phyloP scores from a whole-genome alignment of 2,888 invertebrate genomes.

The Drosophila mulleri region DNA sequence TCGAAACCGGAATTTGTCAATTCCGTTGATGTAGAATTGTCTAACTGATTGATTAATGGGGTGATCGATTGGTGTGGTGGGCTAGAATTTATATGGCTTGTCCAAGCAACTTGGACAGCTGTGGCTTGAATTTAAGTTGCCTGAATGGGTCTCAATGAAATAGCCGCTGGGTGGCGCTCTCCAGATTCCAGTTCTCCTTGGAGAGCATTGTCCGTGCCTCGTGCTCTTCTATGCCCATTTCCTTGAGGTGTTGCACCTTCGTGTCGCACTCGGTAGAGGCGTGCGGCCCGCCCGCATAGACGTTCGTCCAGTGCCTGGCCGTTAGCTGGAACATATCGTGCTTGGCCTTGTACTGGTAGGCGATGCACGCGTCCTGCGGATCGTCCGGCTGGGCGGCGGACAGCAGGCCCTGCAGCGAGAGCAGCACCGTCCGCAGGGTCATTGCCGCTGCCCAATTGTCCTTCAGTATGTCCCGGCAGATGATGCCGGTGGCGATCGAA shows the following conservation, averaged over 20 bases:
- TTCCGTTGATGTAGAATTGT: neutral
- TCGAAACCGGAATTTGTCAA: neutral
- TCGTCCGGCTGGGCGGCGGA: constrained; percentile 96
- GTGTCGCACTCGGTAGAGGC: constrained; percentile 91
- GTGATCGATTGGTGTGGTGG: neutral
- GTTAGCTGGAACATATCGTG: constrained; percentile 94
- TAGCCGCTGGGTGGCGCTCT: constrained; percentile 79
- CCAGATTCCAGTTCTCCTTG: constrained; percentile 95
- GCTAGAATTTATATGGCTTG: neutral
- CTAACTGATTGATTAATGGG: neutral
- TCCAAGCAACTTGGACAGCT: neutral
- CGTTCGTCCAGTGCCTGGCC: constrained; percentile 97
- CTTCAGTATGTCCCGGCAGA: constrained; percentile 99
- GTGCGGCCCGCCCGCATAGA: constrained; percentile 94
- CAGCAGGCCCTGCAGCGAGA: constrained; percentile 97
- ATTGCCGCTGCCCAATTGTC: constrained; percentile 99
- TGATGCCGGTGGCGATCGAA: constrained; percentile 98
- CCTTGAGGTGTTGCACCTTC: constrained; percentile 93
- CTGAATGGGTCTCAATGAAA: neutral
- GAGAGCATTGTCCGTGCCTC: constrained; percentile 95
- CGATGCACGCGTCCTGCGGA: constrained; percentile 87
- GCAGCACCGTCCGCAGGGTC: constrained; percentile 96
- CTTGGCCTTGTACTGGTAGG: constrained; percentile 90
- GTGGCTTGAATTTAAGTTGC: neutral
- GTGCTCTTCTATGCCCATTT: constrained; percentile 97